Conservation (phyloP, 2,797 vertebrate genomes). For the Adelosebastes latens region DNA sequence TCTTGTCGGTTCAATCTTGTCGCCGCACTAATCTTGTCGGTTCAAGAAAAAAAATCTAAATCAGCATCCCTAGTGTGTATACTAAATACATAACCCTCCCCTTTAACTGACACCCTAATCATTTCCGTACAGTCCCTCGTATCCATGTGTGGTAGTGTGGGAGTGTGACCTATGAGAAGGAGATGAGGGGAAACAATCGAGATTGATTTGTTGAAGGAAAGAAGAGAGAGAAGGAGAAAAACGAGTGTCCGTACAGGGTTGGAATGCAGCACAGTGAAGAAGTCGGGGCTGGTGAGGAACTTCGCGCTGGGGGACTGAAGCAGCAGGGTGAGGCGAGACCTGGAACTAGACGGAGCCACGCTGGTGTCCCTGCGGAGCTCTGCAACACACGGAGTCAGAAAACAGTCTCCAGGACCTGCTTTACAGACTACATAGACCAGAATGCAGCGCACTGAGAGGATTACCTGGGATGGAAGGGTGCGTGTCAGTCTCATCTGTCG, state of each 20-base stretch:
- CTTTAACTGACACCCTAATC: not conserved
- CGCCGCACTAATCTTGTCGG: too few species aligned
- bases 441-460: not conserved
- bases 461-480: conserved; percentile 90
- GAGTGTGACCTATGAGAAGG: not conserved
- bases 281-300: conserved; percentile 97
- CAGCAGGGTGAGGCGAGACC: conserved; percentile 90
- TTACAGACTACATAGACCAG: not conserved
- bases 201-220: not conserved
- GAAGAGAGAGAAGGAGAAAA: not conserved
- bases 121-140: not conserved
- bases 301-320: conserved; percentile 95
- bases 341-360: conserved; percentile 87
- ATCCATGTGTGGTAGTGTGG: too few species aligned
- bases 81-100: not conserved
- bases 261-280: conserved; percentile 98
- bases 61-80: too few species aligned
- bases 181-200: not conserved
- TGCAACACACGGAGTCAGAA: conserved; percentile 50
- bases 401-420: not conserved
- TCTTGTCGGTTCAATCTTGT: too few species aligned
- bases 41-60: too few species aligned
- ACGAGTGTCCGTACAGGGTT: conserved; percentile 87
- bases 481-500: conserved; percentile 86
- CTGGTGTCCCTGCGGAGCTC: conserved; percentile 90